These are phyloP conservation scores for Carduelis carduelis DNA, from an alignment of 2,797 vertebrate species.

Conservation along the genomic window DNA sequence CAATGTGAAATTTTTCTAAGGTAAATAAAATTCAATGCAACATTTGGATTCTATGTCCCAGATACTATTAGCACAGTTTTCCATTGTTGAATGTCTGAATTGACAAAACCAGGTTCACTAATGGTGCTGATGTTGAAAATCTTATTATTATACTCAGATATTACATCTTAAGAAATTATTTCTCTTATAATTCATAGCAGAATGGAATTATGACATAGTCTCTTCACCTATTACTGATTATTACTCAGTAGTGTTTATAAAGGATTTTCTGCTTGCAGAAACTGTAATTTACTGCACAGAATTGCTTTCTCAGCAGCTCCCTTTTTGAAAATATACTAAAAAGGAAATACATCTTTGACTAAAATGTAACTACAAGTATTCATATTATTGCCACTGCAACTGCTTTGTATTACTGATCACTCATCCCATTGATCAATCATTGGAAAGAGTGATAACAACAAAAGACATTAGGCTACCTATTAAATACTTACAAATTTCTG, in stretches of 20 bases:
- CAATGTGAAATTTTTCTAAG: neutral
- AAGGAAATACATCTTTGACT: fast-evolving
- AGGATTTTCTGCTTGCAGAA: neutral
- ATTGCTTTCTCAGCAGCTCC: neutral
- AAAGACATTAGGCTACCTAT: neutral
- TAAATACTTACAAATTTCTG: neutral
- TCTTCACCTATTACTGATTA: neutral
- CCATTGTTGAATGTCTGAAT: neutral
- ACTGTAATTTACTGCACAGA: neutral
- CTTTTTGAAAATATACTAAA: neutral
- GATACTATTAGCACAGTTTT: neutral
- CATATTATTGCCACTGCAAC: neutral
- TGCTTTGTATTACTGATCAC: neutral
- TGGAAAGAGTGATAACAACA: neutral
- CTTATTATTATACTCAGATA: neutral
- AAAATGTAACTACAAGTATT: neutral
- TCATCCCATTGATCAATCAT: neutral
- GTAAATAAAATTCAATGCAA: neutral
- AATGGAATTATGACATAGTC: neutral
- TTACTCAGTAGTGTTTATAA: neutral
- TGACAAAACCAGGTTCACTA: neutral
- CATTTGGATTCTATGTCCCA: neutral
- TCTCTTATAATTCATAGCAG: neutral
- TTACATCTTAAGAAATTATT: neutral
- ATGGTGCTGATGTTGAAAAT: neutral